Evolutionary conservation across 1,140 invertebrate genomes (phyloP), one percentile per base, ranked within the genome.

Genomic region (Brachionus rubens): DNA sequence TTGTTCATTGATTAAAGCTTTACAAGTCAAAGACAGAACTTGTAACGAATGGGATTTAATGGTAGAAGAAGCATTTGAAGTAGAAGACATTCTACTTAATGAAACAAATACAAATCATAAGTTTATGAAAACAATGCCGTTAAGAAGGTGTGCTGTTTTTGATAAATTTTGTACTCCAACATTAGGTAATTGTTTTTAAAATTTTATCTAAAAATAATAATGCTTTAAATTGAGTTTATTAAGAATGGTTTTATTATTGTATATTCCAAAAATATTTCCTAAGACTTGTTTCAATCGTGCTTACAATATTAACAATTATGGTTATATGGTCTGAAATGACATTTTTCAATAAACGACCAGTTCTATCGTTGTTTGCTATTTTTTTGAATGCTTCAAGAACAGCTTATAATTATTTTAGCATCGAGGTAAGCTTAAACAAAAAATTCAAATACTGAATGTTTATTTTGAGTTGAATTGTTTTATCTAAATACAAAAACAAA

Each of bases 281-380:
- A 77, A 90, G 91, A 80, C 80, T 88, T 0, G 80, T 91, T 54
- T 91, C 92, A 7, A 83, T 95, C 52, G 79, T 90, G 1, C 89
- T 92, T 4, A 89, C 89, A 2, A 85, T 90, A 30, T 87, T 98
- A 81, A 96, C 94, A 0, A 84, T 91, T 24, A 89, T 91, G 81
- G 93, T 99, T 47, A 91, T 99, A 12, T 99, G 96, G 96, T 98
- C 94, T 6, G 97, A 99, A 87, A 90, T 97, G 62, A 96, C 96
- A 0, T 99, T 99, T 84, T 99, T 99, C 85, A 91, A 91, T 79
- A 90, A 91, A 81, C 77, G 81, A 40, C 96, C 96, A 1, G 91
- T 94, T 19, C 86, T 99, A 4, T 98, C 95, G 0, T 87, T 99
- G 56, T 98, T 99, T 87, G 96, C 97, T 47, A 88, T 91, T 43